These are phyloP conservation scores for Paelopatides confundens DNA, from an alignment of 53 echinoderm and acorn worm species.

Conservation along the genomic window DNA sequence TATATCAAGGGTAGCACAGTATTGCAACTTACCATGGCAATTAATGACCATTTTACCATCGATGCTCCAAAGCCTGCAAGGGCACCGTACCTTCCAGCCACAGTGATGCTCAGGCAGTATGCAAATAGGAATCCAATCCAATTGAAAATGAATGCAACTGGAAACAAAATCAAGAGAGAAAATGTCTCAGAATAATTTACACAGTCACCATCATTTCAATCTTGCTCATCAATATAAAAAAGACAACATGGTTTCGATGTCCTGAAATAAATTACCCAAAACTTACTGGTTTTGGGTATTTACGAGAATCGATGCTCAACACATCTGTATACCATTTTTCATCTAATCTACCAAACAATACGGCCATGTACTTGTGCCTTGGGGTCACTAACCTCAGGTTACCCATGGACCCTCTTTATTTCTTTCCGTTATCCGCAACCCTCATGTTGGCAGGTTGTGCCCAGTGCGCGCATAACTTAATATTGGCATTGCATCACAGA, in stretches of 20 bases:
- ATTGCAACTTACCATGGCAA: constrained; percentile 91
- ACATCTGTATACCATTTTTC: too few species aligned
- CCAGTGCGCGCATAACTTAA: too few species aligned
- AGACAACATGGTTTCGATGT: background rate
- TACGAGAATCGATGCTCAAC: too few species aligned
- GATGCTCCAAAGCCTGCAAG: constrained; percentile 95
- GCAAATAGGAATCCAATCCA: constrained; percentile 96
- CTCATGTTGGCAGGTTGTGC: too few species aligned
- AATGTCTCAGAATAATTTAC: background rate
- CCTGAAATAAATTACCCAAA: background rate
- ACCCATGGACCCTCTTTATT: too few species aligned
- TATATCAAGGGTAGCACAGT: too few species aligned
- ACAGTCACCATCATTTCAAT: background rate
- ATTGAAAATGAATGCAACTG: constrained; percentile 95
- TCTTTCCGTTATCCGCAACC: too few species aligned
- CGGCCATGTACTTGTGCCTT: too few species aligned
- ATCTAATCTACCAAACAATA: too few species aligned
- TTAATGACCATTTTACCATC: constrained; percentile 97
- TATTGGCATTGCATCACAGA: too few species aligned
- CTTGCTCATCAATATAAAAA: background rate
- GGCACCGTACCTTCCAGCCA: constrained; percentile 95
- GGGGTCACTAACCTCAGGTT: too few species aligned
- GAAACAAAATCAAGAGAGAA: background rate
- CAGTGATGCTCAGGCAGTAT: constrained; percentile 84
- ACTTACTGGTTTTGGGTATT: too few species aligned